Evolutionary conservation across 2,113 vertebrate genomes (phyloP), one percentile per base, ranked within the genome.

Genomic region (Bungarus multicinctus): DNA sequence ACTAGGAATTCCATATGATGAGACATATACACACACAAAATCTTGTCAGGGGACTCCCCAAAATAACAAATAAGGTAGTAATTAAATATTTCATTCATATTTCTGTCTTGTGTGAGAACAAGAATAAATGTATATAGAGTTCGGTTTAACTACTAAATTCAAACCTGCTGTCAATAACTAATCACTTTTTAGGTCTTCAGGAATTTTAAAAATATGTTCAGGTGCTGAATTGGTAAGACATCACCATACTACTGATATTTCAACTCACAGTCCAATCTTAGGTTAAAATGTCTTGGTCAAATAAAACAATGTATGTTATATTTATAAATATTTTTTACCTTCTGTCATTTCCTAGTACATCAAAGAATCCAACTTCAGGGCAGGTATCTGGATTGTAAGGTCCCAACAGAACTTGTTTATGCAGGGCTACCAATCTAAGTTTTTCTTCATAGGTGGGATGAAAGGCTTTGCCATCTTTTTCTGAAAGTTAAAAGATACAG

Each of bases 381-480:
- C 98, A 98, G 92, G 98, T 98, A 90, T 99, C 99, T 18, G 99
- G 99, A 95, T 99, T 99, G 93, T 99, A 99, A 14, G 99, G 99
- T 23, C 99, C 99, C 95, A 98, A 95, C 6, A 98, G 97, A 95
- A 99, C 98, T 96, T 99, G 99, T 94, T 99, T 99, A 96, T 99
- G 98, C 53, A 99, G 97, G 0, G 99, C 99, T 93, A 99, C 99
- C 85, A 99, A 98, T 90, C 98, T 99, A 53, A 99, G 98, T 94
- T 99, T 99, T 97, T 99, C 99, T 97, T 99, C 99, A 0, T 99
- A 99, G 1, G 98, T 99, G 16, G 99, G 99, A 96, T 99, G 99
- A 97, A 99, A 99, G 91, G 99, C 99, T 97, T 99, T 99, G 22
- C 99, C 99, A 97, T 99, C 99, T 97, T 99, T 99, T 96, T 99